Base-by-base conservation (phyloP, 2,113 vertebrate genomes). In the Struthidea cinerea region DNA sequence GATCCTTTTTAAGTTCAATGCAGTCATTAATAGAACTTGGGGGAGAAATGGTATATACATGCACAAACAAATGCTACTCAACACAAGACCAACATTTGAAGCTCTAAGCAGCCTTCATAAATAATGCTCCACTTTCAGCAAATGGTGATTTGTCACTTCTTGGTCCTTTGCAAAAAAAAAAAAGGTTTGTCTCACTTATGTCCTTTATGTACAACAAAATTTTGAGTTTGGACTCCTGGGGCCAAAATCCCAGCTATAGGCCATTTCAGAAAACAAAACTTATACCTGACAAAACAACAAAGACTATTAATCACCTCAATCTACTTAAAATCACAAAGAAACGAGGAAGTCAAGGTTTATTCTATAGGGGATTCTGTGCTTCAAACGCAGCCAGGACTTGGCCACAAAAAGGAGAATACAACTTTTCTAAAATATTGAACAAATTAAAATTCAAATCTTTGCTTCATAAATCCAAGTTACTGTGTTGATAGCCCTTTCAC, bases 371-470 rank as follows among this genome's bases (percentile, higher is more conserved):
- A 68, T 53, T 23, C 44, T 82, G 17, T 37, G 17, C 69, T 82
- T 82, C 56, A 71, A 60, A 47, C 18, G 37, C 27, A 91, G 49
- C 3, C 47, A 90, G 28, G 63, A 83, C 11, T 22, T 53, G 22
- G 28, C 57, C 42, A 56, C 1, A 3, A 78, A 84, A 87, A 82
- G 33, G 11, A 87, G 70, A 93, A 68, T 2, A 42, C 1, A 46
- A 26, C 22, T 90, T 69, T 49, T 65, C 37, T 69, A 91, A 90
- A 91, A 85, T 55, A 92, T 1, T 61, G 26, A 81, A 67, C 47
- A 84, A 89, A 81, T 81, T 6, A 42, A 33, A 89, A 96, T 94
- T 84, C 50, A 91, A 77, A 89, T 87, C 56, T 95, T 74, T 87
- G 42, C 73, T 95, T 95, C 50, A 63, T 78, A 87, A 69, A 79